Evolutionary conservation across 2,113 vertebrate species (phyloP), one percentile per base, ranked within the genome.

Genomic region (Taurulus bubalis): DNA sequence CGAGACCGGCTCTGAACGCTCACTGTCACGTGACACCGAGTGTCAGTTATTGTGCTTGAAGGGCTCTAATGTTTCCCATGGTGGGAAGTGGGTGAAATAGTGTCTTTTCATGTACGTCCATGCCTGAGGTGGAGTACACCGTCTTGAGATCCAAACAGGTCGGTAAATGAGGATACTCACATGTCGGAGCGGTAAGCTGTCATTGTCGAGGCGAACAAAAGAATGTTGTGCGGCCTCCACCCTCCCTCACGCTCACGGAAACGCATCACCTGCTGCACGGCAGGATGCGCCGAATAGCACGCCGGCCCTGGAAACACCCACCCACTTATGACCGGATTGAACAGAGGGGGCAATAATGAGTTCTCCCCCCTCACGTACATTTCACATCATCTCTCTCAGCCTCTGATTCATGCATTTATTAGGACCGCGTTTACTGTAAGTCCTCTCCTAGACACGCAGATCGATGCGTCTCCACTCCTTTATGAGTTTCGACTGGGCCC

Each of bases 201-300:
- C 77, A 79, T 86, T 84, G 75, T 82, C 49, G 53, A 84, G 58
- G 72, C 64, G 30, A 75, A 90, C 86, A 93, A 93, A 91, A 84
- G 84, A 72, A 86, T 79, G 67, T 14, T 64, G 69, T 45, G 45
- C 84, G 60, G 82, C 51, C 75, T 75, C 82, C 55, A 20, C 69
- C 77, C 77, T 60, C 58, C 53, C 30, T 63, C 38, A 2, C 16
- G 53, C 60, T 67, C 60, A 45, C 84, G 87, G 77, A 81, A 90
- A 89, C 40, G 70, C 73, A 60, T 86, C 75, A 84, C 80, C 79
- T 84, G 85, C 66, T 59, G 71, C 55, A 69, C 69, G 64, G 26
- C 56, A 64, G 62, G 58, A 75, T 69, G 34, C 77, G 76, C 4
- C 36, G 63, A 87, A 83, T 55, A 77, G 22, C 73, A 47, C 22